Base-by-base conservation (phyloP, 2,888 invertebrate species). In the Agonum fuliginosum region DNA sequence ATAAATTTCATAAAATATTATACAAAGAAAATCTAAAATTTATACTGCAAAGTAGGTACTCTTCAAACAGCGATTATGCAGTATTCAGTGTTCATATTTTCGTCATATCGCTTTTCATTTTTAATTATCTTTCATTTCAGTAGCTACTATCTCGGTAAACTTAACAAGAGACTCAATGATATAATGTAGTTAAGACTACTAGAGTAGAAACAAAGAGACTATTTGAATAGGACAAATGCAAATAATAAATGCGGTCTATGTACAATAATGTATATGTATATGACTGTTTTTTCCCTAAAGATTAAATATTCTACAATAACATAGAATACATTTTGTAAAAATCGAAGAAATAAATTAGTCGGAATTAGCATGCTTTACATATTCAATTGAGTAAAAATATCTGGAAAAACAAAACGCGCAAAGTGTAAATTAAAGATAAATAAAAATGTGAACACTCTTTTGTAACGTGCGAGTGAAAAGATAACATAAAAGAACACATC, bases 371-470 rank as follows among this genome's bases (percentile, higher is more conserved):
- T 62, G 30, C 30, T 62, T 62, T 62, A 30, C 58, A 30, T 46
- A 46, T 30, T 17, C 14, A 17, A 30, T 30, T 3, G 17, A 30
- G 58, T 34, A 17, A 2, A 17, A 46, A 46, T 17, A 3, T 3
- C 58, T 8, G 58, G 12, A 12, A 54, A 30, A 62, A 62, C 19
- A 62, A 27, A 17, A 19, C 19, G 12, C 46, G 17, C 12, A 17
- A 14, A 27, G 58, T 10, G 58, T 62, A 30, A 62, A 62, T 62
- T 27, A 62, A 62, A 62, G 58, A 62, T 62, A 62, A 62, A 62
- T 62, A 62, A 62, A 62, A 62, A 62, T 46, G 46, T 46, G 46
- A 46, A 14, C 17, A 46, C 46, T 19, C 37, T 37, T 37, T 37
- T 37, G 37, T 37, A 10, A 37, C 37, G 37, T 37, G 17, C 22